These are phyloP conservation scores for Ictalurus punctatus DNA, from an alignment of 2,113 vertebrate species.

Conservation along the genomic window DNA sequence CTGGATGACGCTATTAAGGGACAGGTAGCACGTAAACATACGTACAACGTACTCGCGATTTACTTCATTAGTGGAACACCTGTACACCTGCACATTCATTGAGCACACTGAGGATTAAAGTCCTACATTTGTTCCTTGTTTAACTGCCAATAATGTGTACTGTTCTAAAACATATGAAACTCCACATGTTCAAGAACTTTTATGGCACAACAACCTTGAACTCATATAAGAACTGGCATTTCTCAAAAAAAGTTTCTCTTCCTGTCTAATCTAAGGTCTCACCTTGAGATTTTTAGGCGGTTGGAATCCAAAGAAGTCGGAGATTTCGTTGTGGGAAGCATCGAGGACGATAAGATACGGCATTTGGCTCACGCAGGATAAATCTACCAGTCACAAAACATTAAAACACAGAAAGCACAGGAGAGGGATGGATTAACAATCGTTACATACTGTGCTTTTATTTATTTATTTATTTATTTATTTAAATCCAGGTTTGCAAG, in stretches of 20 bases:
- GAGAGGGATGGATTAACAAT: conserved; percentile 26
- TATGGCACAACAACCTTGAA: neutral
- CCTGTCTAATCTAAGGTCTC: conserved; percentile 66
- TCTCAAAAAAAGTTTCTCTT: conserved; percentile 47
- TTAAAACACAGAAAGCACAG: conserved; percentile 36
- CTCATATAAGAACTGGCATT: neutral
- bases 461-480: neutral
- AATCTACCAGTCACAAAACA: conserved; percentile 73
- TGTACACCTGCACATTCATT: neutral
- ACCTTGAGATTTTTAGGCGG: conserved; percentile 89
- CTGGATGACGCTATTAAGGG: neutral
- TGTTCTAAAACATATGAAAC: neutral
- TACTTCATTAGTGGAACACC: neutral
- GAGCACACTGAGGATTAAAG: neutral
- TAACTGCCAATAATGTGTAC: neutral
- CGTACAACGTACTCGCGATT: neutral
- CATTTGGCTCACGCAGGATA: conserved; percentile 88
- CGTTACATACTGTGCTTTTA: conserved; percentile 16
- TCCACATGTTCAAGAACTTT: neutral
- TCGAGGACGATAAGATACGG: conserved; percentile 82
- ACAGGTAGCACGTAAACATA: neutral
- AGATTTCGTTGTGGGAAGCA: conserved; percentile 83
- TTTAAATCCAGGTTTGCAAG: conserved; percentile 17
- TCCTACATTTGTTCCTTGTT: neutral
- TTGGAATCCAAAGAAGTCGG: conserved; percentile 79